phyloP scores from a whole-genome alignment of 2,797 vertebrate species.

The Odontamblyopus rebecca region DNA sequence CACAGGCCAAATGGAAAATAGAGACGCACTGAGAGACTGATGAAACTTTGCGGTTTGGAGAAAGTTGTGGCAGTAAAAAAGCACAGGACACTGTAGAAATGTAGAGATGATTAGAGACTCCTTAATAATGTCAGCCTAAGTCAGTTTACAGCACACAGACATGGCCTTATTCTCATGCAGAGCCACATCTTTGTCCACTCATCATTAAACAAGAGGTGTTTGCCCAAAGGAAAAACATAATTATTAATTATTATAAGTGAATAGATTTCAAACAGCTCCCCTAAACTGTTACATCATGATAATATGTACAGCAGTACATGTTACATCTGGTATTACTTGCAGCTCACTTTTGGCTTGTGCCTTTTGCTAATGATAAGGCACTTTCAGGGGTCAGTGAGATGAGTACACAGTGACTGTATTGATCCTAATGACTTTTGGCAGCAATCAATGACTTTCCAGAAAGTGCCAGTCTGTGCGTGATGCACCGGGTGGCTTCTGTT shows the following conservation, averaged over 20 bases:
- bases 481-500: slow-evolving; percentile 43
- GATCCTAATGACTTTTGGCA: slow-evolving; percentile 48
- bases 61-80: slow-evolving; percentile 34
- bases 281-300: neutral
- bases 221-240: slow-evolving; percentile 11
- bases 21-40: slow-evolving; percentile 30
- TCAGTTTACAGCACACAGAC: slow-evolving; percentile 40
- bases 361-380: neutral
- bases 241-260: neutral
- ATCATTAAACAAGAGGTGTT: slow-evolving; percentile 36
- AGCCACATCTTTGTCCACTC: slow-evolving; percentile 22
- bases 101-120: slow-evolving; percentile 53
- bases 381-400: slow-evolving; percentile 46
- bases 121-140: slow-evolving; percentile 61
- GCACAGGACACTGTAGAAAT: slow-evolving; percentile 40
- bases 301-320: neutral
- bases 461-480: slow-evolving; percentile 28
- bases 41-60: slow-evolving; percentile 25
- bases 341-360: neutral
- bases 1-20: slow-evolving; percentile 49
- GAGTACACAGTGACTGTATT: slow-evolving; percentile 53
- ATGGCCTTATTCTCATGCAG: slow-evolving; percentile 32
- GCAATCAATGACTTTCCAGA: slow-evolving; percentile 60
- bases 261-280: neutral
- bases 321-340: neutral